Percentiles rank a stretch among this genome's conserved stretches.
Evolutionary conservation across 1,140 invertebrate species (phyloP).

Genomic region (Pollicipes pollicipes): DNA sequence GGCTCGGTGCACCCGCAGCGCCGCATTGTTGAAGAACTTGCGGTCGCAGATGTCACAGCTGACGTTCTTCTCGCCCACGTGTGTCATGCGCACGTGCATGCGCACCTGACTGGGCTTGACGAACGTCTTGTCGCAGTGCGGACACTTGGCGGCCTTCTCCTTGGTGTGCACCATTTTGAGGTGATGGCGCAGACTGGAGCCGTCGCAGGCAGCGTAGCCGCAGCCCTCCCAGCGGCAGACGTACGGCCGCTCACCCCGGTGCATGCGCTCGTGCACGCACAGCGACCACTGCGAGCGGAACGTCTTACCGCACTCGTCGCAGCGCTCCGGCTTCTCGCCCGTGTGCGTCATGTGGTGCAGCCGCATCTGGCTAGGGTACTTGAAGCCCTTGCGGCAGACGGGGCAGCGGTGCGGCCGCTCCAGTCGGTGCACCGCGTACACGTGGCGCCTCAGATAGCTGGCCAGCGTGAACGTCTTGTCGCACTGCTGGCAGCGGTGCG

Average conservation of each 20-base stretch:
- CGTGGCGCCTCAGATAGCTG: slow-evolving; percentile 14
- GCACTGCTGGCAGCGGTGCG: slow-evolving; percentile 17
- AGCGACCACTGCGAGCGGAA: slow-evolving; percentile 6
- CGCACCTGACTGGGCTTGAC: neutral
- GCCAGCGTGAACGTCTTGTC: slow-evolving; percentile 13
- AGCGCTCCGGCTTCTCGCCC: slow-evolving; percentile 7
- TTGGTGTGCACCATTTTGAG: neutral
- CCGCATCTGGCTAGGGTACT: neutral
- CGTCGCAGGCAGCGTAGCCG: neutral
- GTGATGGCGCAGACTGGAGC: neutral
- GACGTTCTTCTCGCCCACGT: neutral
- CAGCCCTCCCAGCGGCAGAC: neutral
- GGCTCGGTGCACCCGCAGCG: neutral
- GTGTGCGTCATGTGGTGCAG: slow-evolving; percentile 10
- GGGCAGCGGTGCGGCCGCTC: slow-evolving; percentile 1
- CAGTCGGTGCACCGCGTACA: neutral
- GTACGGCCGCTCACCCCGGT: neutral
- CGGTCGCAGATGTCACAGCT: neutral
- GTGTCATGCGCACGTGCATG: neutral
- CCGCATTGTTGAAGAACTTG: neutral
- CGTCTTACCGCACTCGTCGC: neutral
- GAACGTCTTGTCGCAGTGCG: neutral
- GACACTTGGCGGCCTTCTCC: neutral
- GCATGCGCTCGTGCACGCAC: neutral
- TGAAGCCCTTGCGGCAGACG: slow-evolving; percentile 3